Evolutionary conservation across 2,888 invertebrate genomes (phyloP).

Genomic region (Drosophila mimetica): DNA sequence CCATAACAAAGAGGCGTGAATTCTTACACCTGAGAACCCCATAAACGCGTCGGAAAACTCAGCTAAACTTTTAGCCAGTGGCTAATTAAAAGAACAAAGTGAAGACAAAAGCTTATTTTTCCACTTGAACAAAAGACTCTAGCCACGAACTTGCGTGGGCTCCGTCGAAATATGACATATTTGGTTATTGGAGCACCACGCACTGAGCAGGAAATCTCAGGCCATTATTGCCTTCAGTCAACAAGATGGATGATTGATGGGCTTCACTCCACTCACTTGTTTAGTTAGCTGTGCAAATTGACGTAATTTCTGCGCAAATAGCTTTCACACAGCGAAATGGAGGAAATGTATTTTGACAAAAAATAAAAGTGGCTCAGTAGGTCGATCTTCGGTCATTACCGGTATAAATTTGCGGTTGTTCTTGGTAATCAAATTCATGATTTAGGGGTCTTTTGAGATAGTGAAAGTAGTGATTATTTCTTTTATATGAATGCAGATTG

Average conservation of each 20-base stretch:
- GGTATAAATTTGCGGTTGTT: slow-evolving; percentile 55
- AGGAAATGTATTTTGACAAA: slow-evolving; percentile 33
- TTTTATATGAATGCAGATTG: neutral
- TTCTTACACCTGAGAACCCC: slow-evolving; percentile 39
- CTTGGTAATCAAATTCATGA: slow-evolving; percentile 16
- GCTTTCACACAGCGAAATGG: slow-evolving; percentile 38
- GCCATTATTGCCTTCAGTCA: slow-evolving; percentile 50
- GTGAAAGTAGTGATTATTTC: slow-evolving; percentile 30
- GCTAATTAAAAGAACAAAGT: slow-evolving; percentile 52
- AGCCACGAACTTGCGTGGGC: slow-evolving; percentile 59
- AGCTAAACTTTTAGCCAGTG: slow-evolving; percentile 2
- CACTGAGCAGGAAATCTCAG: slow-evolving; percentile 58
- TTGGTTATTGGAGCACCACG: slow-evolving; percentile 63
- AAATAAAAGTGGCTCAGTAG: slow-evolving; percentile 43
- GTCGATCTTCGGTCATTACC: slow-evolving; percentile 56
- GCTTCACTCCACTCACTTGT: slow-evolving; percentile 43
- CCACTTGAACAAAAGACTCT: slow-evolving; percentile 52
- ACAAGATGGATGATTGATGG: slow-evolving; percentile 49
- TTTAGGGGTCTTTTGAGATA: slow-evolving; percentile 7
- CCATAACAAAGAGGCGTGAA: slow-evolving; percentile 44
- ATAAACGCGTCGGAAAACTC: slow-evolving; percentile 7
- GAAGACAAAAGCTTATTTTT: slow-evolving; percentile 14
- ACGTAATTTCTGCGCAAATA: slow-evolving; percentile 58
- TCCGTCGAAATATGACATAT: slow-evolving; percentile 48
- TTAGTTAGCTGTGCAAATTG: slow-evolving; percentile 53